Base-by-base conservation (phyloP, 2,113 vertebrate genomes). In the Eupsittula cactorum region DNA sequence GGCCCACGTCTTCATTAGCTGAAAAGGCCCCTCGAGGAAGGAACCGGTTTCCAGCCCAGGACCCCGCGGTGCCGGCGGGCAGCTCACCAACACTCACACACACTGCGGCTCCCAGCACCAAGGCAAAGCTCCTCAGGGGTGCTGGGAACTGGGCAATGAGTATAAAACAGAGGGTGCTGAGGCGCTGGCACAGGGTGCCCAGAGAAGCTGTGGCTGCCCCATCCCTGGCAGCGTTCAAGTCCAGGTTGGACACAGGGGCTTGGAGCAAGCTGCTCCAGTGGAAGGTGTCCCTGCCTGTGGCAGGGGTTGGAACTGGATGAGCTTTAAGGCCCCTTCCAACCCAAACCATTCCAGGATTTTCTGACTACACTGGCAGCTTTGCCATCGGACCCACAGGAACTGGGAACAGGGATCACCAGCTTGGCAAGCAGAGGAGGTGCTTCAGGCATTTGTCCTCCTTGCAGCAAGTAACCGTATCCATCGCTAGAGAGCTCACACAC, bases 81-180 rank as follows among this genome's bases (percentile, higher is more conserved):
- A 78, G 93, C 73, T 73, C 62, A 44, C 4, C 69, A 42, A 39
- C 53, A 9, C 65, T 4, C 24, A 4, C 6, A 21, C 13, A 18
- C n/a, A 1, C 16, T 3, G 1, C 2, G 8, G 47, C 50, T 67
- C 57, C 31, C 0, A 0, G 46, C 11, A 2, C 6, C 11, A 5
- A 81, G 0, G 75, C 55, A 64, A 50, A 65, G 46, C 67, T 60
- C n/a, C 62, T 10, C 33, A n/a, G 57, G 57, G 57, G 20, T 12
- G 33, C 55, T n/a, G 55, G 55, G 33, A n/a, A n/a, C 33, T 59
- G 19, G 19, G 12, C 55, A n/a, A 13, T 14, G 55, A n/a, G 33
- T 21, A n/a, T 57, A 57, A 57, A 57, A 57, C 13, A 57, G 55
- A 57, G 55, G 55, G 19, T 57, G 55, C 55, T 57, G 55, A 57